A percentile compares a stretch with the other conserved stretches of the same genome.
Conservation (phyloP, 2,797 vertebrate genomes). For the Meriones psammophilus region DNA sequence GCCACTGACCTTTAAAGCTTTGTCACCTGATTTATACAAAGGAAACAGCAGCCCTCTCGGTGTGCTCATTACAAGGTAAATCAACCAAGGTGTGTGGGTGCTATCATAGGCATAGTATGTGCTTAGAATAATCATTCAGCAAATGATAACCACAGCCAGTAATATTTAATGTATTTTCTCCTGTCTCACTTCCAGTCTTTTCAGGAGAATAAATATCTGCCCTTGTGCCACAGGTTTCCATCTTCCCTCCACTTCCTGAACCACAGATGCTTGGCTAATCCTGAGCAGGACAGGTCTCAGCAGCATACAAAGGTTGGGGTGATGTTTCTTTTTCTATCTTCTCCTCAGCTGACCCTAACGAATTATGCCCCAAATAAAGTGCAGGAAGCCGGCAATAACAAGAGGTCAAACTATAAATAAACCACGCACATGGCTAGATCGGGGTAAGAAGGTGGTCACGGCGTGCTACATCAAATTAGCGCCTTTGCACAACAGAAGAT, state of each 20-base stretch:
- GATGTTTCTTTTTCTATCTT: slow-evolving; percentile 25
- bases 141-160: background rate
- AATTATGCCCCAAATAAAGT: slow-evolving; percentile 67
- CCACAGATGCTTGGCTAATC: background rate
- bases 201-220: background rate
- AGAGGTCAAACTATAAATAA: slow-evolving; percentile 75
- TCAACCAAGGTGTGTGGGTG: background rate
- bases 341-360: slow-evolving; percentile 47
- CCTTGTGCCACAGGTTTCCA: background rate
- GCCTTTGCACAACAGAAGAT: background rate
- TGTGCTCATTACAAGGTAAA: background rate
- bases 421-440: background rate
- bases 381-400: slow-evolving; percentile 62
- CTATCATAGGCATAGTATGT: background rate
- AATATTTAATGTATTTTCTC: background rate
- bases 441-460: slow-evolving; percentile 6
- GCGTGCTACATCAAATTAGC: background rate
- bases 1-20: background rate
- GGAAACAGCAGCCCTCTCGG: background rate
- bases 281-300: background rate
- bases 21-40: background rate
- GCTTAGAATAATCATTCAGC: background rate
- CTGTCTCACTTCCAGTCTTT: background rate
- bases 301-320: background rate
- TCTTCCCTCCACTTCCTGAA: background rate